Percentiles rank a stretch among this genome's conserved stretches.
Conservation (phyloP, 2,888 invertebrate species). For the Sialis lutaria region DNA sequence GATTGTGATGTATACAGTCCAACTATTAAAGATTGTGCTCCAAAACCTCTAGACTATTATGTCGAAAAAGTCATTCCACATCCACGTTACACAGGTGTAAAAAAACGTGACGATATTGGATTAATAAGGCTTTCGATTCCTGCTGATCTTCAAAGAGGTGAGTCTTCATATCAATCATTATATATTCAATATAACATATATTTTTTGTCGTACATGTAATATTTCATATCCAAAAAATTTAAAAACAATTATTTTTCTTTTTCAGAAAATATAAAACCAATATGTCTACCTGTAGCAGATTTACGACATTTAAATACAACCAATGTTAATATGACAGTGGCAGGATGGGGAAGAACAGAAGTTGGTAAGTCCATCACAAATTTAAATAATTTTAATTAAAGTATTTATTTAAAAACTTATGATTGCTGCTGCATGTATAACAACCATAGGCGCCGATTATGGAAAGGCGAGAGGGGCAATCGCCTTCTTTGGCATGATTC, state of each 20-base stretch:
- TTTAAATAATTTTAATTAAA: too few species aligned
- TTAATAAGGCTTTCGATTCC: constrained; percentile 27
- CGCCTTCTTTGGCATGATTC: too few species aligned
- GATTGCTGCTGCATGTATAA: too few species aligned
- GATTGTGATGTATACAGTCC: constrained; percentile 23
- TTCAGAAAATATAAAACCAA: constrained; percentile 22
- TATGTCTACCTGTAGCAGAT: constrained; percentile 26
- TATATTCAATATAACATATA: constrained; percentile 12
- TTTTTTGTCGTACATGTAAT: too few species aligned
- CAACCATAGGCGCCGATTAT: too few species aligned
- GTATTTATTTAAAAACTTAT: too few species aligned
- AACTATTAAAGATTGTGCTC: constrained; percentile 22
- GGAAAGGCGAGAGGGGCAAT: too few species aligned
- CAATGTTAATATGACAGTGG: constrained; percentile 32
- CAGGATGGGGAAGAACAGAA: constrained; percentile 61
- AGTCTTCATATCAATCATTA: constrained; percentile 12
- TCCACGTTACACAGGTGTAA: constrained; percentile 28
- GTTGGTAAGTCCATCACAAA: constrained; percentile 23
- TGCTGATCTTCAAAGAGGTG: constrained; percentile 20
- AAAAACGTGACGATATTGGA: constrained; percentile 39
- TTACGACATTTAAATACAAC: background rate
- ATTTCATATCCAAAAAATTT: too few species aligned
- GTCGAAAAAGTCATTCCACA: constrained; percentile 32
- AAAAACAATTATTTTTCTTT: background rate
- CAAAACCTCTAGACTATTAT: constrained; percentile 30